Base-by-base conservation (phyloP, 2,888 invertebrate genomes). In the Theodoxus fluviatilis region DNA sequence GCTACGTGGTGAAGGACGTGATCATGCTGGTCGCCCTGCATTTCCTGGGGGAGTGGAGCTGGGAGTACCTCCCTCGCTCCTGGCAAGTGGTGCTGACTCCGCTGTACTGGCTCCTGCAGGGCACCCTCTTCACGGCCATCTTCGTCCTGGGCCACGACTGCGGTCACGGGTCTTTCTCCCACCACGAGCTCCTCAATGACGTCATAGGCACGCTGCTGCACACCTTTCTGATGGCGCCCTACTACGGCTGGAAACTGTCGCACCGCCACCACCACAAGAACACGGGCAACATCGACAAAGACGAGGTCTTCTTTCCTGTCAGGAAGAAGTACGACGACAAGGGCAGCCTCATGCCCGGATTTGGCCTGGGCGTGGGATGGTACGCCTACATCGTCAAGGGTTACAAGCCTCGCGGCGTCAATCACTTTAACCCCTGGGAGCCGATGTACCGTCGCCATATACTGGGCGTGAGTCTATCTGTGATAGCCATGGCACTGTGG, bases 131-230 rank as follows among this genome's bases (percentile, higher is more conserved):
- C 68, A 82, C 81, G 31, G 81, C 80, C 0, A 22, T 85, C 12
- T 85, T 85, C 74, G 84, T 84, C 1, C 68, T 83, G 2, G 85
- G 85, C 1, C 85, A 85, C 67, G 84, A 85, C 71, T 83, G 84
- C 68, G 83, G 84, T 0, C 85, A 85, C 70, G 80, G 80, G 2
- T 84, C 84, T 1, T 85, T 84, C 74, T 83, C 83, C 15, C 75
- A 76, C 66, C 74, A 78, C 69, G 72, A 72, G 18, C 59, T 79
- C 40, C 67, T 85, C 52, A 84, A 85, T 69, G 81, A 83, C 63
- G 57, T 81, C 15, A 70, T 81, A 15, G 85, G 85, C 3, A 81
- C 78, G 3, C 33, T 83, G 22, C 73, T 77, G 9, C 85, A 85
- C 67, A 74, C 78, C 1, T 75, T 84, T 67, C 77, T 85, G 6